Conservation (phyloP, 2,888 invertebrate genomes). For the Epistrophe grossulariae region DNA sequence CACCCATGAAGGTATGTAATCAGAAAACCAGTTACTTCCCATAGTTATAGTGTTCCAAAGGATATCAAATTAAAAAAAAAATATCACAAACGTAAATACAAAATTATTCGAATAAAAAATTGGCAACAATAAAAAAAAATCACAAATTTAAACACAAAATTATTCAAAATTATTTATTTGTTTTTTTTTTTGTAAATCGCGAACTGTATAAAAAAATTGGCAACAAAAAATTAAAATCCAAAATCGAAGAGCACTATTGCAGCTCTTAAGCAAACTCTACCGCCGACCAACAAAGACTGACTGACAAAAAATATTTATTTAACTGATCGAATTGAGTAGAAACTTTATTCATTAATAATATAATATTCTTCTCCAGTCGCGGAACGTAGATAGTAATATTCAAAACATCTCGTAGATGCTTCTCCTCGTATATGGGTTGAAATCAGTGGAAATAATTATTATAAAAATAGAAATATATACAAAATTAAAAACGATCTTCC, state of each 20-base stretch:
- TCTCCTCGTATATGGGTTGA: background rate
- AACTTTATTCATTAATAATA: slow-evolving; percentile 11
- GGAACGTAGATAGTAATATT: slow-evolving; percentile 13
- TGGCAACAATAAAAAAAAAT: slow-evolving; percentile 15
- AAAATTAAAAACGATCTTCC: slow-evolving; percentile 6
- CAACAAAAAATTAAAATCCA: slow-evolving; percentile 15
- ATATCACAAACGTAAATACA: slow-evolving; percentile 47
- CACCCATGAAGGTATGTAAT: slow-evolving; percentile 81
- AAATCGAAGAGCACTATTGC: slow-evolving; percentile 22
- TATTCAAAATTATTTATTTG: background rate
- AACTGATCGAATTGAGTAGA: slow-evolving; percentile 41
- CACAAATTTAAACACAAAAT: slow-evolving; percentile 1
- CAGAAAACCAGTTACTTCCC: slow-evolving; percentile 79
- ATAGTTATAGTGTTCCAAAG: slow-evolving; percentile 24
- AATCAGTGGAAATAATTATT: slow-evolving; percentile 22
- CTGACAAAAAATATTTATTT: slow-evolving; percentile 41
- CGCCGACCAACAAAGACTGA: slow-evolving; percentile 61
- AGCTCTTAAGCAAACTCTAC: slow-evolving; percentile 35
- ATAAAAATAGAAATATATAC: slow-evolving; percentile 15
- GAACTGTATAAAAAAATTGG: background rate
- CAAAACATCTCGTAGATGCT: slow-evolving; percentile 6
- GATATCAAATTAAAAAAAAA: background rate
- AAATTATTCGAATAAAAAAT: background rate
- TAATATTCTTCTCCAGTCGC: slow-evolving; percentile 40
- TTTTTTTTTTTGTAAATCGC: background rate